A percentile compares a stretch with the other conserved stretches of the same genome.
Evolutionary conservation across 2,113 vertebrate species (phyloP).

Genomic region (Acanthisitta chloris): DNA sequence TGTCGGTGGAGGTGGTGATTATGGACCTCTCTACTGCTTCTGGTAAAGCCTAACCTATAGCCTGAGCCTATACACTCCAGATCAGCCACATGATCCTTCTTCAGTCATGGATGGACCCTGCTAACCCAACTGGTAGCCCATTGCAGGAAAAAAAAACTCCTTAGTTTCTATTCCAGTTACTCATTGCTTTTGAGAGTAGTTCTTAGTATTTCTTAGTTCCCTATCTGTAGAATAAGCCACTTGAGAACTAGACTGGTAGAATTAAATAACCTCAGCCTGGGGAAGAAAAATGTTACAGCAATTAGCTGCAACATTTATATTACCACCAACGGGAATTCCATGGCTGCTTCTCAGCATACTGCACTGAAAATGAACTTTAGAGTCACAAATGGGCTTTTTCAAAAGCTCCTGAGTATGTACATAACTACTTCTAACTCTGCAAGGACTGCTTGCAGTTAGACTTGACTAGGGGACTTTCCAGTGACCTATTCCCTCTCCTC

Average conservation of each 20-base stretch:
- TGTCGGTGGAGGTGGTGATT: background rate
- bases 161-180: background rate
- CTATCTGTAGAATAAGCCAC: background rate
- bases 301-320: background rate
- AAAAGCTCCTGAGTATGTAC: background rate
- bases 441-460: background rate
- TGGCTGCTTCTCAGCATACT: background rate
- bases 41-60: background rate
- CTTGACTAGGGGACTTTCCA: background rate
- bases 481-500: background rate
- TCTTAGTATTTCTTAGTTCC: background rate
- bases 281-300: background rate
- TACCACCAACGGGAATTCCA: background rate
- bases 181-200: background rate
- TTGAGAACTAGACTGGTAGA: background rate
- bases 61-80: background rate
- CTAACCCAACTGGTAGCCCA: background rate
- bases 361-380: background rate
- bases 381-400: background rate
- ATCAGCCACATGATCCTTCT: background rate
- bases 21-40: background rate
- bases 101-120: background rate
- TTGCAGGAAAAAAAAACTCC: too few relatives aligned
- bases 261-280: background rate
- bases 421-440: rapidly evolving